Percentiles rank a stretch among this genome's conserved stretches.
phyloP scores from a whole-genome alignment of 2,797 vertebrate species.

The Podarcis siculus region DNA sequence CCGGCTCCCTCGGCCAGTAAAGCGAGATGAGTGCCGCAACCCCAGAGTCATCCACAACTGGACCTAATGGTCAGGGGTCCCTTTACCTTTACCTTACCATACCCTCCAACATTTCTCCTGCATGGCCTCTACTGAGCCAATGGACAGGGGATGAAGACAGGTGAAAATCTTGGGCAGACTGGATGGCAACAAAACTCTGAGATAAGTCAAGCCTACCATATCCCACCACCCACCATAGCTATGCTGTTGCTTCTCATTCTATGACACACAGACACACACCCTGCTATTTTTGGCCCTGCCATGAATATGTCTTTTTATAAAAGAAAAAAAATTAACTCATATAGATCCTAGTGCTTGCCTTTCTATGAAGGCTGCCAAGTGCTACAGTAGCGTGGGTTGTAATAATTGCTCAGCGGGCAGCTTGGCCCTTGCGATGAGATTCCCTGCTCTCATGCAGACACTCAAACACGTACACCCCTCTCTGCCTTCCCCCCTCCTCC shows the following conservation, averaged over 20 bases:
- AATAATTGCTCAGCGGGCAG: conserved; percentile 4
- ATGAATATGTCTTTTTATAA: neutral
- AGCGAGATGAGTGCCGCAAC: too few relatives aligned
- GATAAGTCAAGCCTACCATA: neutral
- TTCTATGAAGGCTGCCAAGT: neutral
- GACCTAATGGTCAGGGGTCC: too few relatives aligned
- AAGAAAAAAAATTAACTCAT: neutral
- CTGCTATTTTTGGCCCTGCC: neutral
- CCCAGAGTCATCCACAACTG: too few relatives aligned
- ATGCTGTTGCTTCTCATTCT: neutral
- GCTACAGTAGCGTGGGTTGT: neutral
- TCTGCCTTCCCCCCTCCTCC: neutral
- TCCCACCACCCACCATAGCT: neutral
- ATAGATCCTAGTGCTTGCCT: neutral
- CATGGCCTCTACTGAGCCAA: neutral
- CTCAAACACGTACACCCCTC: neutral
- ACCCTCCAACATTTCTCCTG: too few relatives aligned
- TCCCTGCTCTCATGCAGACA: neutral
- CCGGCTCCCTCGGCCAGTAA: too few relatives aligned
- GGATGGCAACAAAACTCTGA: neutral
- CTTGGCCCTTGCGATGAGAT: conserved; percentile 2
- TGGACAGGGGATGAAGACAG: neutral
- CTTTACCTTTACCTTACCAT: too few relatives aligned
- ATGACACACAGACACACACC: too few relatives aligned
- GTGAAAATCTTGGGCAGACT: neutral